These are phyloP conservation scores for Amphipyra berbera DNA, from an alignment of 2,888 invertebrate species.

Conservation along the genomic window DNA sequence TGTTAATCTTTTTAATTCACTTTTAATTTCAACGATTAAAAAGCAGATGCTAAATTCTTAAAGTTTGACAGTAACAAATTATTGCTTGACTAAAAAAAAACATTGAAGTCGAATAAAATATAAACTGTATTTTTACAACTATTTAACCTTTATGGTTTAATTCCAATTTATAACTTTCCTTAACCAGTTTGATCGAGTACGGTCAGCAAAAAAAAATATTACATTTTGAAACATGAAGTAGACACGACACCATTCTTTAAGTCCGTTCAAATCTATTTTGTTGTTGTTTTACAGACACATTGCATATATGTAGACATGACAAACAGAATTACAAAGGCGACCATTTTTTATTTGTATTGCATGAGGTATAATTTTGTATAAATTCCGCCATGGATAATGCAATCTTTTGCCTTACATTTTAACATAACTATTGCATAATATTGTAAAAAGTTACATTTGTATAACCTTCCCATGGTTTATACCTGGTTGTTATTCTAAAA, in stretches of 20 bases:
- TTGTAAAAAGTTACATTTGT: neutral
- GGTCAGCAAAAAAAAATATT: slow-evolving; percentile 23
- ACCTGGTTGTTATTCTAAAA: too few species aligned
- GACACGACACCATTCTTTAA: slow-evolving; percentile 38
- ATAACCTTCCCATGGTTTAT: neutral
- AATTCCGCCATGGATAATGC: slow-evolving; percentile 2
- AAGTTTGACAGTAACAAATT: slow-evolving; percentile 51
- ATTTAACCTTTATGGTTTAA: slow-evolving; percentile 70
- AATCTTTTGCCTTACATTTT: slow-evolving; percentile 10
- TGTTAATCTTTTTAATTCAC: slow-evolving; percentile 56
- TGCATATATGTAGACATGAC: slow-evolving; percentile 16
- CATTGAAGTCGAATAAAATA: slow-evolving; percentile 52
- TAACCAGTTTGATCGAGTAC: slow-evolving; percentile 40
- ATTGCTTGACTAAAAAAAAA: slow-evolving; percentile 37
- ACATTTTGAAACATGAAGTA: slow-evolving; percentile 34
- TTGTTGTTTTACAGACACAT: slow-evolving; percentile 12
- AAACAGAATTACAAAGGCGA: slow-evolving; percentile 9
- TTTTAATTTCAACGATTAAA: slow-evolving; percentile 54
- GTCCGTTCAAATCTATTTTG: slow-evolving; percentile 44
- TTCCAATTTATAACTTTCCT: slow-evolving; percentile 53
- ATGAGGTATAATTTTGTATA: neutral
- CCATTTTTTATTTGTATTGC: slow-evolving; percentile 5
- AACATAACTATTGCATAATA: neutral
- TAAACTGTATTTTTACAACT: slow-evolving; percentile 67
- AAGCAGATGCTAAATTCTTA: slow-evolving; percentile 69